Conservation (phyloP, 2,888 invertebrate genomes). For the Nephrocerus scutellatus region DNA sequence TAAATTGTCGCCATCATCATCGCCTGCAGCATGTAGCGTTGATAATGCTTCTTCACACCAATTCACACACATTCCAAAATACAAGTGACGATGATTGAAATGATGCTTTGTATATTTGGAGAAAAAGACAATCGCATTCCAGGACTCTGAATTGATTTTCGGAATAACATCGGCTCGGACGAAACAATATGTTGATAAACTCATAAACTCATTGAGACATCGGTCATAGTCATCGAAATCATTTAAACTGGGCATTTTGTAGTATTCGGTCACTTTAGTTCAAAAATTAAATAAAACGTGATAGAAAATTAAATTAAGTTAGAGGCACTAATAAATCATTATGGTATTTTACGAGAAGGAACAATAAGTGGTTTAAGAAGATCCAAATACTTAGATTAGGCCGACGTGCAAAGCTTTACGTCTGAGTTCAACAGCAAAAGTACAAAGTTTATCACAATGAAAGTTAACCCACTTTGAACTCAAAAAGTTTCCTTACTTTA, state of each 20-base stretch:
- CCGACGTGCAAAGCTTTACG: too few relatives aligned
- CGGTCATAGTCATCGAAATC: slow-evolving; percentile 43
- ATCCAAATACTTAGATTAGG: too few relatives aligned
- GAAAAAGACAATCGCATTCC: slow-evolving; percentile 34
- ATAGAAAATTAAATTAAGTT: too few relatives aligned
- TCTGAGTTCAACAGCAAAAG: too few relatives aligned
- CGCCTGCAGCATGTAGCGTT: too few relatives aligned
- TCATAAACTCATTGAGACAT: slow-evolving; percentile 35
- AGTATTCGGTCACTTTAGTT: slow-evolving; percentile 41
- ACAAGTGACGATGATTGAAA: slow-evolving; percentile 38
- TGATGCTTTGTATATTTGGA: slow-evolving; percentile 37
- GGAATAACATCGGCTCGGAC: slow-evolving; percentile 37
- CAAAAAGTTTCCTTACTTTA: too few relatives aligned
- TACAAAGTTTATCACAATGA: too few relatives aligned
- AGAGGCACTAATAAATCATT: too few relatives aligned
- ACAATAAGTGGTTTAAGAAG: too few relatives aligned
- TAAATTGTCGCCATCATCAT: too few relatives aligned
- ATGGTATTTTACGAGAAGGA: too few relatives aligned
- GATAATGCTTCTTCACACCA: slow-evolving; percentile 30
- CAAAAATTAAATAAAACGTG: neutral
- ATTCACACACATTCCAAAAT: slow-evolving; percentile 36
- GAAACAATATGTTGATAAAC: slow-evolving; percentile 35
- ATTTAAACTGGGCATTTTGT: slow-evolving; percentile 42
- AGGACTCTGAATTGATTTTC: slow-evolving; percentile 26
- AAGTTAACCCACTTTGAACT: too few relatives aligned